phyloP scores from a whole-genome alignment of 1,140 invertebrate species.

The Drosophila grimshawi region DNA sequence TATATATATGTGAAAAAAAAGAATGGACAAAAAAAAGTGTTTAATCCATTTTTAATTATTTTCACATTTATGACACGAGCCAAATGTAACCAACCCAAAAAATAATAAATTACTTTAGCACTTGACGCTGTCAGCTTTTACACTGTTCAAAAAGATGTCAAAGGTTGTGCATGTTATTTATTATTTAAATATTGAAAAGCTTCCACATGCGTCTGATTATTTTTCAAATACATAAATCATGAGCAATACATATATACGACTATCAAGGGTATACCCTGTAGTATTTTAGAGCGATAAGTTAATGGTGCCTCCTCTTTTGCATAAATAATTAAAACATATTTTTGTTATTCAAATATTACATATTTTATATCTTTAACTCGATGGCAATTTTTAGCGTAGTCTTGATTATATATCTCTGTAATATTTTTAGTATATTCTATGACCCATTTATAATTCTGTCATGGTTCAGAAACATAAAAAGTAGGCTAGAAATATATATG shows the following conservation, averaged over 20 bases:
- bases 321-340: no score
- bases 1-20: neutral
- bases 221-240: neutral
- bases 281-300: no score
- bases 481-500: no score
- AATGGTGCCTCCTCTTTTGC: no score
- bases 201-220: neutral
- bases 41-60: constrained; percentile 62
- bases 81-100: constrained; percentile 18
- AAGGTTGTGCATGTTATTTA: neutral
- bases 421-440: no score
- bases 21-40: neutral
- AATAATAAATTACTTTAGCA: constrained; percentile 33
- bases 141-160: constrained; percentile 7
- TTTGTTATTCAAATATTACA: no score
- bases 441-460: no score
- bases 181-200: no score
- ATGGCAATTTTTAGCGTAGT: no score
- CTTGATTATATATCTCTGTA: no score
- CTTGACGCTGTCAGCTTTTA: constrained; percentile 22
- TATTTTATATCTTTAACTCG: no score
- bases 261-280: neutral
- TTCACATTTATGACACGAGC: constrained; percentile 46
- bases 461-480: no score
- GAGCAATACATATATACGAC: neutral